Evolutionary conservation across 92 coral and sea anemone species (phyloP), one percentile per base, ranked within the genome.

Genomic region (Palythoa grandis): DNA sequence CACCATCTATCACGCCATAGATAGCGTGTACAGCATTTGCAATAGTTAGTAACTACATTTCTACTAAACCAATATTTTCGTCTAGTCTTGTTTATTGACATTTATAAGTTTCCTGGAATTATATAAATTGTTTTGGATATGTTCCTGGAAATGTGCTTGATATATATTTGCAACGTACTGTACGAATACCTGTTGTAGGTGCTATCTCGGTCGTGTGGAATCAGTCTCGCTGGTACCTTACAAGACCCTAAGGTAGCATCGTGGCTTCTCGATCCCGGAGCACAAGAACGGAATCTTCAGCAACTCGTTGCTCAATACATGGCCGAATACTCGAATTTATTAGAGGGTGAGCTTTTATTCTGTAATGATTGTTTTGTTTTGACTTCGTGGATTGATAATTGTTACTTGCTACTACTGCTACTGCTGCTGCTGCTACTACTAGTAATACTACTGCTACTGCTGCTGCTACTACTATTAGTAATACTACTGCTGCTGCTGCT

Each of bases 211-310:
- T 88, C 92, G n/a, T 88, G 97, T 77, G 95, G 98, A 20, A 77
- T 95, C 68, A 86, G 95, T 39, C 89, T 95, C 29, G 67, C 77
- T 39, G 97, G 98, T 43, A 90, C 91, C 17, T 84, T 91, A 20
- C 93, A 89, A 67, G 99, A 97, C 86, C 99, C 99, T 14, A 95
- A 93, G 80, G 91, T 97, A 37, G 99, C 99, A 1, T 82, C 95
- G 23, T 97, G 99, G 99, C 89, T 97, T 63, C 89, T 93, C 15
- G 98, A 97, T 87, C 99, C 99, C 14, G 95, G 90, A 29, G 92
- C 98, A 1, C 95, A 93, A 78, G 97, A 97, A 89, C 90, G 86
- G 71, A 95, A 87, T 74, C 91, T 97, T 7, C 97, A 93, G 19
- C 95, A 97, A 72, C 88, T 97, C 29, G 88, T 94, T 15, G 97